Conservation (phyloP, 1,140 invertebrate genomes). For the Brachionus plicatilis region DNA sequence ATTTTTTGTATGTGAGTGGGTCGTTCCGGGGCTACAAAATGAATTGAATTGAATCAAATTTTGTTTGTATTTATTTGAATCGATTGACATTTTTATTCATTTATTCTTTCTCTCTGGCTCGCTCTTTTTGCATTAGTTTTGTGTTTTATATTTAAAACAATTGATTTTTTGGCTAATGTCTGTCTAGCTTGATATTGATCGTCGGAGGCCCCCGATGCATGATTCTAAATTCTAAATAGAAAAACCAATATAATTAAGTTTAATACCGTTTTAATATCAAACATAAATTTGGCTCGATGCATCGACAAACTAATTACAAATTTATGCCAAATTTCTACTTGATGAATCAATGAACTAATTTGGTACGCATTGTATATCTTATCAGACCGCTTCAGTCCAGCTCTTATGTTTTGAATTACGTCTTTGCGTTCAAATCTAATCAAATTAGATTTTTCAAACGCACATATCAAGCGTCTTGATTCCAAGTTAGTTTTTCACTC, state of each 20-base stretch:
- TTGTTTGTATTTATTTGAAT: conserved; percentile 1
- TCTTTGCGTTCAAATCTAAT: not conserved
- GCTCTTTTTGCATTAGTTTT: not conserved
- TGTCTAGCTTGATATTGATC: not conserved
- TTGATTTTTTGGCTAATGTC: conserved; percentile 24
- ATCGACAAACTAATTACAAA: not conserved
- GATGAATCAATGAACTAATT: conserved; percentile 1
- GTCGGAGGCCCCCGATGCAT: not conserved
- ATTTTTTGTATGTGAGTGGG: not conserved
- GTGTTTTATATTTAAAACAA: not conserved
- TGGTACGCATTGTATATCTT: not conserved
- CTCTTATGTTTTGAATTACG: not conserved
- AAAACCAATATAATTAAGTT: not conserved
- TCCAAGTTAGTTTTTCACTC: not conserved
- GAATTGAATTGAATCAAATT: not conserved
- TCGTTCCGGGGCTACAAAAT: not conserved
- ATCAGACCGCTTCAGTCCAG: not conserved
- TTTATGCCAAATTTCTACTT: not conserved
- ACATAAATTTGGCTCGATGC: not conserved
- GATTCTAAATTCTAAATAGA: not conserved
- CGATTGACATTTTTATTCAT: conserved; percentile 15
- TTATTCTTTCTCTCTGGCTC: not conserved
- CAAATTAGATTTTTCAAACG: not conserved
- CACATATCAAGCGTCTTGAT: not conserved
- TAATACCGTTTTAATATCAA: conserved; percentile 20